Conservation (phyloP, 2,797 vertebrate genomes). For the Pseudochirops cupreus region DNA sequence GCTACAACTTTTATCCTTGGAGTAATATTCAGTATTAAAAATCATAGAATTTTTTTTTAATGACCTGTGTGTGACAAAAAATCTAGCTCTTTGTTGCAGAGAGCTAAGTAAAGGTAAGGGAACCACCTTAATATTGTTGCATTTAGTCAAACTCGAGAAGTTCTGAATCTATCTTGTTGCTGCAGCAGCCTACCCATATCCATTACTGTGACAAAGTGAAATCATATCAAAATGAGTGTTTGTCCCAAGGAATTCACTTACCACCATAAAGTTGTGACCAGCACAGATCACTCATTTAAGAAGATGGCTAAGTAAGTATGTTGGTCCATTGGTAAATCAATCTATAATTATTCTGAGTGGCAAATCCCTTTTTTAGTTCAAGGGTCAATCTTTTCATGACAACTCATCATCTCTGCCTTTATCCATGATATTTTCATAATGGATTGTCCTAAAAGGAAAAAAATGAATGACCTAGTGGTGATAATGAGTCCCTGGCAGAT, state of each 20-base stretch:
- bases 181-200: background rate
- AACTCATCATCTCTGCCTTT: background rate
- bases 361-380: background rate
- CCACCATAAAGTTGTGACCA: background rate
- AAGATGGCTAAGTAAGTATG: background rate
- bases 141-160: background rate
- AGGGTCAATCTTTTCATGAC: background rate
- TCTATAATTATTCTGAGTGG: background rate
- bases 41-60: background rate
- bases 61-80: background rate
- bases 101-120: background rate
- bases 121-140: background rate
- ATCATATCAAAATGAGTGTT: background rate
- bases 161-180: background rate
- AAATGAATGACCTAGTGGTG: background rate
- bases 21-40: background rate
- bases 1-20: background rate
- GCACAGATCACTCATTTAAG: background rate
- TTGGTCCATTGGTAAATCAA: background rate
- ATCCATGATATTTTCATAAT: background rate
- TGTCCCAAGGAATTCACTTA: background rate
- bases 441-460: background rate
- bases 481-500: background rate
- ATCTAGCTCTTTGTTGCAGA: background rate
- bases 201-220: background rate